These are phyloP conservation scores for Poecilia picta DNA, from an alignment of 2,797 vertebrate genomes.

Conservation along the genomic window DNA sequence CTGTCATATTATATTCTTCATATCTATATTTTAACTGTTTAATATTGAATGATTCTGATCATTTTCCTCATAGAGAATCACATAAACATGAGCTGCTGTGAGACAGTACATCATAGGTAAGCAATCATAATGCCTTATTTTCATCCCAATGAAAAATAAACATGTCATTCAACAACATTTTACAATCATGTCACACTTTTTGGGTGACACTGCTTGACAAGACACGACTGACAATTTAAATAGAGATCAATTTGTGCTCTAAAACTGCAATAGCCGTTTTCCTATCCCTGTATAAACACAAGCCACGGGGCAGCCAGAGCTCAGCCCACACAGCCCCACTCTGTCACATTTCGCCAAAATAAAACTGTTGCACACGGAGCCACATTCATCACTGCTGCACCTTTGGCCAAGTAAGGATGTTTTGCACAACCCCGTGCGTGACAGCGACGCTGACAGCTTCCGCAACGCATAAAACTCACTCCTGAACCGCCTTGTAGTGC, in stretches of 20 bases:
- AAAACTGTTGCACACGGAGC: conserved; percentile 76
- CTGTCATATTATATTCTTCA: background rate
- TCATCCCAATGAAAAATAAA: background rate
- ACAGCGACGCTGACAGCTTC: conserved; percentile 41
- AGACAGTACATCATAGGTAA: background rate
- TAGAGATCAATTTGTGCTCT: background rate
- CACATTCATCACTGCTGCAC: conserved; percentile 65
- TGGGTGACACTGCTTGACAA: background rate
- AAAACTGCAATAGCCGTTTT: background rate
- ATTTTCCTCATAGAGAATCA: background rate
- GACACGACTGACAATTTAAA: background rate
- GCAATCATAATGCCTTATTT: background rate
- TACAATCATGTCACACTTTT: background rate
- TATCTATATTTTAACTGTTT: background rate
- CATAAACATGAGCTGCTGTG: background rate
- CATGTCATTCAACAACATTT: background rate
- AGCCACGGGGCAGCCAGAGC: conserved; percentile 1
- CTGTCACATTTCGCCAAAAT: conserved; percentile 57
- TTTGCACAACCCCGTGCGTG: conserved; percentile 44
- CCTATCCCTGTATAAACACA: background rate
- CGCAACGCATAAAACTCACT: background rate
- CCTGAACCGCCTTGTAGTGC: accelerated
- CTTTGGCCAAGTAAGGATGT: conserved; percentile 57
- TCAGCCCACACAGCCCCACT: conserved; percentile 28
- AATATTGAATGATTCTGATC: background rate